phyloP scores from a whole-genome alignment of 1,140 invertebrate species.

The Steinernema feltiae region DNA sequence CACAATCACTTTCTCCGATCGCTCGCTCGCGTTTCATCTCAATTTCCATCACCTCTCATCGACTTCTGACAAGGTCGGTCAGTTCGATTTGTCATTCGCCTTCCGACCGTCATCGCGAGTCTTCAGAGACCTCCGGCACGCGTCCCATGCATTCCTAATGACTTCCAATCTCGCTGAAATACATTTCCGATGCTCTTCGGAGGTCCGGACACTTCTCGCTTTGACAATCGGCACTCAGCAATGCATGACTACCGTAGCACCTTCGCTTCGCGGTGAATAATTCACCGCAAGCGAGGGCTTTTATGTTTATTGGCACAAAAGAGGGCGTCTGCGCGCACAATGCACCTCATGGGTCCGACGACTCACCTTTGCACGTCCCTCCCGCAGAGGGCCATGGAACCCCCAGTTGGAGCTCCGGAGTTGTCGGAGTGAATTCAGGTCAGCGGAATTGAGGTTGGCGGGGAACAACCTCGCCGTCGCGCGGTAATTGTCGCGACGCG shows the following conservation, averaged over 20 bases:
- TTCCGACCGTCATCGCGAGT: not conserved
- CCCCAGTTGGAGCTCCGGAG: not conserved
- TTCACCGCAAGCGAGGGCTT: constrained; percentile 2
- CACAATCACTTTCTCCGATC: constrained; percentile 6
- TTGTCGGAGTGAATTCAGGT: not conserved
- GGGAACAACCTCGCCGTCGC: not conserved
- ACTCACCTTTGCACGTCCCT: not conserved
- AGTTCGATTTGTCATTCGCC: not conserved
- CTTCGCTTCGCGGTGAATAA: not conserved
- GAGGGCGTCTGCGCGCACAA: not conserved
- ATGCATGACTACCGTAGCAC: constrained; percentile 8
- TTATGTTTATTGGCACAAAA: constrained; percentile 10
- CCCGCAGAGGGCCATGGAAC: not conserved
- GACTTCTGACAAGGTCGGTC: not conserved
- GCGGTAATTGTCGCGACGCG: constrained; percentile 4
- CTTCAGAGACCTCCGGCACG: not conserved
- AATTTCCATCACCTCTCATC: not conserved
- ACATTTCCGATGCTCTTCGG: not conserved
- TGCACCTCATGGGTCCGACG: not conserved
- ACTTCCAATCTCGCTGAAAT: not conserved
- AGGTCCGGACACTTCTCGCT: not conserved
- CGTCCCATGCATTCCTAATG: not conserved
- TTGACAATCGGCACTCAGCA: not conserved
- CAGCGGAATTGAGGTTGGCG: constrained; percentile 10
- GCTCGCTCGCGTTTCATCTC: not conserved